Percentiles rank a stretch among this genome's conserved stretches.
Evolutionary conservation across 2,888 invertebrate species (phyloP).

Genomic region (Chydorus sphaericus): DNA sequence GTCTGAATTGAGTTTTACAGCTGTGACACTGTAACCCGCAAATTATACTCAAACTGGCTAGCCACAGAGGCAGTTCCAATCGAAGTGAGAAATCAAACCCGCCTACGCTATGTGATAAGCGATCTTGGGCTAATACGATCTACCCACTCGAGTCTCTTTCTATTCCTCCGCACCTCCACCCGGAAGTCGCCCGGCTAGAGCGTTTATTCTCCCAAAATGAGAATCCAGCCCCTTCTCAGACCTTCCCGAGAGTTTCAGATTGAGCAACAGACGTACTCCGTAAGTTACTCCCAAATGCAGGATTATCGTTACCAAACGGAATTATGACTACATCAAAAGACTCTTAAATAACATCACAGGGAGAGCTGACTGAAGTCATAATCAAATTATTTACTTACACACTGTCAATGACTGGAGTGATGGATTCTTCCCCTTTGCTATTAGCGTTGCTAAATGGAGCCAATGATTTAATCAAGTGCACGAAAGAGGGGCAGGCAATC

Average conservation of each 20-base stretch:
- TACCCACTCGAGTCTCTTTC: conserved; percentile 3
- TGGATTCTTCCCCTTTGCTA: conserved; percentile 37
- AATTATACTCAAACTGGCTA: conserved; percentile 13
- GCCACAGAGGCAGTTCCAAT: conserved; percentile 15
- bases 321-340: no score
- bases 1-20: conserved; percentile 15
- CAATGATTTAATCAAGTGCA: conserved; percentile 69
- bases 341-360: no score
- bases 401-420: conserved; percentile 76
- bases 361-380: conserved; percentile 9
- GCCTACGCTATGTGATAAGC: conserved; percentile 7
- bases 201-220: not conserved
- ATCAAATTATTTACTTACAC: conserved; percentile 49
- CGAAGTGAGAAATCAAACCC: not conserved
- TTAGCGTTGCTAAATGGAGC: conserved; percentile 46
- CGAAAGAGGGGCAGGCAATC: conserved; percentile 87
- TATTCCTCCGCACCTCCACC: conserved; percentile 12
- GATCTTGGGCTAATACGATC: not conserved
- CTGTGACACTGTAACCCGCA: conserved; percentile 8
- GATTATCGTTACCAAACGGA: conserved; percentile 4
- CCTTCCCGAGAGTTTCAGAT: conserved; percentile 14
- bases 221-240: conserved; percentile 12
- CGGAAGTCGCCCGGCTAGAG: conserved; percentile 13
- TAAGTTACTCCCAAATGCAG: conserved; percentile 7
- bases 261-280: not conserved